phyloP scores from a whole-genome alignment of 2,797 vertebrate species.

The Psittacula echo region DNA sequence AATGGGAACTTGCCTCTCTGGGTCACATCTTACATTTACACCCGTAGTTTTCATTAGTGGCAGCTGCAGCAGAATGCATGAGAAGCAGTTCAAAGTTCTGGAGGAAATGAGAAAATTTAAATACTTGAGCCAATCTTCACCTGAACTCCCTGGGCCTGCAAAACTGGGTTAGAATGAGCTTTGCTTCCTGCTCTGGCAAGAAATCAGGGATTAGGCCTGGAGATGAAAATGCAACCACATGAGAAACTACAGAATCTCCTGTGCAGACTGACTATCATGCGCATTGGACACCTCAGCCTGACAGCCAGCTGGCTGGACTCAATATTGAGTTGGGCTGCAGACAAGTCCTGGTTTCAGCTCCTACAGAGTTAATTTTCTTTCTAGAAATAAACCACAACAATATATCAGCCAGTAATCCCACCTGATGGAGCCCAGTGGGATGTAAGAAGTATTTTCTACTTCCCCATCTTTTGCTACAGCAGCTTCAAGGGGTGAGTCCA shows the following conservation, averaged over 20 bases:
- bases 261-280: neutral
- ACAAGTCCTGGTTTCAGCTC: neutral
- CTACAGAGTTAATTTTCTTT: neutral
- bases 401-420: neutral
- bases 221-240: neutral
- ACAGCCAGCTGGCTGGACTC: neutral
- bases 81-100: neutral
- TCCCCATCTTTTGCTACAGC: neutral
- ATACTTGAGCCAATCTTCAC: neutral
- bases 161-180: neutral
- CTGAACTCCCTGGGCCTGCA: neutral
- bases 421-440: neutral
- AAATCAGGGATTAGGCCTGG: neutral
- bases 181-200: neutral
- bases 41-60: neutral
- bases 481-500: neutral
- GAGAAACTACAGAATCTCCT: neutral
- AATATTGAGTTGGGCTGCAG: neutral
- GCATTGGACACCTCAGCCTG: neutral
- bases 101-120: neutral
- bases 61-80: neutral
- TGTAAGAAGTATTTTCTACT: neutral
- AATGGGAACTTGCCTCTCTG: neutral
- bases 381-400: neutral
- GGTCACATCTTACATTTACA: neutral